Evolutionary conservation across 1,140 invertebrate genomes (phyloP).

Genomic region (Meloidogyne chitwoodi): DNA sequence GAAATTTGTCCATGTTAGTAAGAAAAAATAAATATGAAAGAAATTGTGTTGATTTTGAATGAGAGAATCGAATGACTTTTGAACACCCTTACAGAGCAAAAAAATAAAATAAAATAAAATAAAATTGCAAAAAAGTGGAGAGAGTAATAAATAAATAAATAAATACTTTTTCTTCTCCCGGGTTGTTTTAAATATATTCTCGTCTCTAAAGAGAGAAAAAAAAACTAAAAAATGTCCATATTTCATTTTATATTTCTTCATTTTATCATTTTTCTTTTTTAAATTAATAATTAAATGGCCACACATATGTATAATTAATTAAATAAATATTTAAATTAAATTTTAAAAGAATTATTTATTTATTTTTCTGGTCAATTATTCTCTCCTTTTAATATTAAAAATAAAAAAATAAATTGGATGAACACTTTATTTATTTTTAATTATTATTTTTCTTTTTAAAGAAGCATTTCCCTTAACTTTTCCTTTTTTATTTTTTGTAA

Average conservation of each 20-base stretch:
- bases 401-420: too few relatives aligned
- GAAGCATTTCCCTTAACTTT: too few relatives aligned
- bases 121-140: neutral
- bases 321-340: too few relatives aligned
- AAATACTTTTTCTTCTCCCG: neutral
- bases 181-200: too few relatives aligned
- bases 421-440: too few relatives aligned
- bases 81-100: neutral
- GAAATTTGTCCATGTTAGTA: neutral
- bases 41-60: neutral
- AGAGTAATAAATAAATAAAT: neutral
- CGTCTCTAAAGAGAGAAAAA: too few relatives aligned
- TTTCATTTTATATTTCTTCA: neutral
- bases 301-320: neutral
- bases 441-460: too few relatives aligned
- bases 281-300: neutral
- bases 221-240: neutral
- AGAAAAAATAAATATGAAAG: neutral
- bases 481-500: too few relatives aligned
- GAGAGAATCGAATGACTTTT: neutral
- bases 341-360: too few relatives aligned
- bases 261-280: neutral
- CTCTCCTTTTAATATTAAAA: too few relatives aligned
- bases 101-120: neutral
- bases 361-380: too few relatives aligned